phyloP scores from a whole-genome alignment of 1,140 invertebrate genomes.

The Papilio polyxenes region DNA sequence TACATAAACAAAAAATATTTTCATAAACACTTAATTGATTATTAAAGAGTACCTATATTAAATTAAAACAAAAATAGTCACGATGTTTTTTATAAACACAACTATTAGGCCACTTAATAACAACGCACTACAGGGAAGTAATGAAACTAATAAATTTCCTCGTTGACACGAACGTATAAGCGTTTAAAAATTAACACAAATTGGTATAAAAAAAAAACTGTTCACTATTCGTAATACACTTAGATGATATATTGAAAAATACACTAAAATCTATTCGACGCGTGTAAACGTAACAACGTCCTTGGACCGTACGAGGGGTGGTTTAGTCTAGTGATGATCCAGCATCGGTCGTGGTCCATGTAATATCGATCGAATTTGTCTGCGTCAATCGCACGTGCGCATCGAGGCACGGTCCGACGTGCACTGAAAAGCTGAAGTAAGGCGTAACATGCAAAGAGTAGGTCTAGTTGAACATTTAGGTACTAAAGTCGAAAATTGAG shows the following conservation, averaged over 20 bases:
- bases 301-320: slow-evolving; percentile 41
- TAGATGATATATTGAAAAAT: background rate
- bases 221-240: background rate
- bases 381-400: slow-evolving; percentile 43
- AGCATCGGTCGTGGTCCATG: background rate
- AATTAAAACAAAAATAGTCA: background rate
- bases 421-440: slow-evolving; percentile 60
- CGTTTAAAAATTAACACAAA: slow-evolving; percentile 11
- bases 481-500: background rate
- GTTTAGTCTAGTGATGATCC: slow-evolving; percentile 34
- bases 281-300: slow-evolving; percentile 58
- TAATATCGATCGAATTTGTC: slow-evolving; percentile 52
- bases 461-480: background rate
- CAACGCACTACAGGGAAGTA: background rate
- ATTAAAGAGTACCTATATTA: too few relatives aligned
- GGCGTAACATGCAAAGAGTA: slow-evolving; percentile 24
- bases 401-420: slow-evolving; percentile 52
- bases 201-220: background rate
- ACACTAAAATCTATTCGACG: background rate
- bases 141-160: background rate
- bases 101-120: background rate
- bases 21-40: too few relatives aligned
- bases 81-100: background rate
- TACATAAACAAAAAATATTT: too few relatives aligned
- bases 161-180: background rate